phyloP scores from a whole-genome alignment of 1,140 invertebrate species.

The Zaprionus tsacasi region DNA sequence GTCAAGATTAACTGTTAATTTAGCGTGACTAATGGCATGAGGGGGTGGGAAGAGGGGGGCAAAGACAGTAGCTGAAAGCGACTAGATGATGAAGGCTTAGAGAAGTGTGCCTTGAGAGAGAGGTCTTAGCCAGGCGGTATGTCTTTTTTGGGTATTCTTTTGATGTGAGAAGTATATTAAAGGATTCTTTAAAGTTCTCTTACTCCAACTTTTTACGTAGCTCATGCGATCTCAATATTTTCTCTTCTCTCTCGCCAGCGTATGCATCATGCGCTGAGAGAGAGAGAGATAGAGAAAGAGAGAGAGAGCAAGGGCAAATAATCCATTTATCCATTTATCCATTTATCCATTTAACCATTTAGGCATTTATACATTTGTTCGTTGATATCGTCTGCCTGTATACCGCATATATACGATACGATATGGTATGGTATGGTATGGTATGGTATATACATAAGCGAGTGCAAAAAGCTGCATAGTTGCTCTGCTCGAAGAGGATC shows the following conservation, averaged over 20 bases:
- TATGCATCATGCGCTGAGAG: neutral
- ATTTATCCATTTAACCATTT: slow-evolving; percentile 31
- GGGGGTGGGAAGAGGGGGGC: neutral
- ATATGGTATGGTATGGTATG: neutral
- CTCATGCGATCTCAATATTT: no score
- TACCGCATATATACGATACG: slow-evolving; percentile 1
- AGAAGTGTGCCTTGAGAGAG: neutral
- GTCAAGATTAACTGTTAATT: slow-evolving; percentile 9
- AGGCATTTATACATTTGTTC: slow-evolving; percentile 10
- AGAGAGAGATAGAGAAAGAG: neutral
- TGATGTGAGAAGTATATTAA: no score
- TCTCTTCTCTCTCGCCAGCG: no score
- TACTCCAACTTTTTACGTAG: no score
- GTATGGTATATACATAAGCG: neutral
- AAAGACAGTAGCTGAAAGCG: neutral
- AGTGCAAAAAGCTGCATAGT: slow-evolving; percentile 32
- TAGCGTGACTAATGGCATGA: neutral
- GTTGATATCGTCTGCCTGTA: slow-evolving; percentile 13
- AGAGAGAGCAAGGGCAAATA: slow-evolving; percentile 22
- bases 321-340: slow-evolving; percentile 32
- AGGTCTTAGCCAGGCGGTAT: no score
- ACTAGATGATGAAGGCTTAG: neutral
- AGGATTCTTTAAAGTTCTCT: no score
- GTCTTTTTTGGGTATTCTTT: no score
- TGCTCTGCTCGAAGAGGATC: slow-evolving; percentile 41